Conservation (phyloP, 1,140 invertebrate genomes). For the Parapsyche elsis region DNA sequence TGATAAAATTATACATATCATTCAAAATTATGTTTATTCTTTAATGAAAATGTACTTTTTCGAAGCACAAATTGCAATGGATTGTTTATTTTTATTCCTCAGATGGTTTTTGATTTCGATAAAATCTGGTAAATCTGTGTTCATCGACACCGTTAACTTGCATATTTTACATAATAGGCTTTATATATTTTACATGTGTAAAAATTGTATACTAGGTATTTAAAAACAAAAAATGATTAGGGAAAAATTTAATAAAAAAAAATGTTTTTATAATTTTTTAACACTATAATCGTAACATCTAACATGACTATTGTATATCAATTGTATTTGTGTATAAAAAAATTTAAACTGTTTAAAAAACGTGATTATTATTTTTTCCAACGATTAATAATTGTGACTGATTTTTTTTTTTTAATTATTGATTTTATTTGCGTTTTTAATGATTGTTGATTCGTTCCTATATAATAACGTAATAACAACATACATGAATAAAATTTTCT, state of each 20-base stretch:
- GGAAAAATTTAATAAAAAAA: background rate
- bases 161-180: background rate
- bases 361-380: slow-evolving; percentile 12
- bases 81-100: background rate
- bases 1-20: slow-evolving; percentile 17
- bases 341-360: background rate
- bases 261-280: slow-evolving; percentile 29
- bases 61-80: background rate
- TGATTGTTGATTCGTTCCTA: slow-evolving; percentile 48
- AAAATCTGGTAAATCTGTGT: background rate
- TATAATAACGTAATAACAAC: slow-evolving; percentile 42
- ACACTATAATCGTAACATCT: background rate
- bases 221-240: background rate
- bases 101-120: slow-evolving; percentile 3
- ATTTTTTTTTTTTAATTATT: slow-evolving; percentile 50
- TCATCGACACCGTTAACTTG: background rate
- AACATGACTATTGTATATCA: slow-evolving; percentile 18
- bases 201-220: slow-evolving; percentile 2
- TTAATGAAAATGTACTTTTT: too few relatives aligned
- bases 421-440: slow-evolving; percentile 54
- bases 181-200: background rate
- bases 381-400: slow-evolving; percentile 53
- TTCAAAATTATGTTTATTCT: background rate
- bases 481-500: slow-evolving; percentile 54
- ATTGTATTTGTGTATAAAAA: slow-evolving; percentile 1